Evolutionary conservation across 2,113 vertebrate species (phyloP), one percentile per base, ranked within the genome.

Genomic region (Ramphastos sulfuratus): DNA sequence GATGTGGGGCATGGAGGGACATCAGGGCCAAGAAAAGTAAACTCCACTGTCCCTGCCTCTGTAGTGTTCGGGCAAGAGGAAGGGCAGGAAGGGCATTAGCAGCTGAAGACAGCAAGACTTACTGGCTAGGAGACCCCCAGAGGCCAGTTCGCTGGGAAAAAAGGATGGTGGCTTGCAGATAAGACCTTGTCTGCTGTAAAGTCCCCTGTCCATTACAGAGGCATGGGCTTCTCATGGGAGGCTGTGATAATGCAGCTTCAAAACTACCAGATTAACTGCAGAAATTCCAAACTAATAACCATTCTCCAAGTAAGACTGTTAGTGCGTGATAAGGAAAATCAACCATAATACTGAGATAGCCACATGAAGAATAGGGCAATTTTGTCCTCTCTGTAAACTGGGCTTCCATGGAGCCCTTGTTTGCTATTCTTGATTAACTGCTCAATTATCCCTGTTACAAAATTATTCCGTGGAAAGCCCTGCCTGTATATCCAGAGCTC

Each of bases 291-390:
- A 96, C 81, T 88, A 96, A 97, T 92, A 95, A 94, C 88, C 73
- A 59, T 86, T 72, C 55, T 93, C 82, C 85, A 89, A 90, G 84
- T 54, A 91, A 87, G 76, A 93, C 87, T 90, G 93, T 86, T 87
- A 95, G 94, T 3, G 19, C 64, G 70, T 4, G 80, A 95, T 95
- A 97, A 97, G 96, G 95, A 95, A 87, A 95, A 95, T 84, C 87
- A 95, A 60, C 79, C 67, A 42, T 85, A 96, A 92, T 87, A 87
- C 75, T 58, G 77, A 92, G 92, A 96, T 95, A 97, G 89, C 69
- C 87, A 82, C 90, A 79, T 94, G 94, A 97, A 96, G 97, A 96
- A 97, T 94, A 94, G 94, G 76, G 86, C 92, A 97, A 96, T 96
- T 97, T 95, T 90, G 72, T 94, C 74, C 71, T 91, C 93, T 81